Conservation (phyloP, 2,797 vertebrate genomes). For the Jordanella pulchra region DNA sequence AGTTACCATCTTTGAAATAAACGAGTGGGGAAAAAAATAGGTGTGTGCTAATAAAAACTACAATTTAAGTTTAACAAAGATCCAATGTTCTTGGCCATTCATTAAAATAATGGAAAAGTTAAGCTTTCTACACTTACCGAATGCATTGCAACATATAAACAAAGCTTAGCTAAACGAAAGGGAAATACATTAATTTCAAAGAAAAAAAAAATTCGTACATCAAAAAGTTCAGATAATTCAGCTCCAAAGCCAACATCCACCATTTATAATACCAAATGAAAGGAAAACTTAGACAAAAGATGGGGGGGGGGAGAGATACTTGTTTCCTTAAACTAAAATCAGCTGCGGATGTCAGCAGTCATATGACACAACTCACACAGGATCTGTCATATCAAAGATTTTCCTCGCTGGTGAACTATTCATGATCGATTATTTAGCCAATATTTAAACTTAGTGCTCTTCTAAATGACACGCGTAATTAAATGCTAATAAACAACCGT, state of each 20-base stretch:
- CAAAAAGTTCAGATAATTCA: too few relatives aligned
- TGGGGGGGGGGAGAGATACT: conserved; percentile 1
- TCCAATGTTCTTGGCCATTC: background rate
- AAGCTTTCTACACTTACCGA: background rate
- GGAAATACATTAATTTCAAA: too few relatives aligned
- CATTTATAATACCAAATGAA: background rate
- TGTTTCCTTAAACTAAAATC: conserved; percentile 48
- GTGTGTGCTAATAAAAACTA: background rate
- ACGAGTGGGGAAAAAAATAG: background rate
- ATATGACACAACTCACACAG: conserved; percentile 26
- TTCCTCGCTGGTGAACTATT: background rate
- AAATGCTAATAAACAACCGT: background rate
- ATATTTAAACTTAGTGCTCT: background rate
- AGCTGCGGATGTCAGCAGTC: conserved; percentile 19
- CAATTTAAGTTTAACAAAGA: background rate
- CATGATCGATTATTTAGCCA: background rate
- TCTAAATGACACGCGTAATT: background rate
- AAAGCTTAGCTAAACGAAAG: background rate
- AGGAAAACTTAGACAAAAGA: background rate
- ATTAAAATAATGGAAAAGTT: background rate
- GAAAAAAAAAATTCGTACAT: too few relatives aligned
- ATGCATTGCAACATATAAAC: background rate
- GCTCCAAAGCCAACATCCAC: background rate
- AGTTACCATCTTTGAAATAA: background rate
- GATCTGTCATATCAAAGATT: background rate